These are phyloP conservation scores for Nemopilema nomurai DNA, from an alignment of 30 jellyfish, hydroid and myxozoan species.

Conservation along the genomic window DNA sequence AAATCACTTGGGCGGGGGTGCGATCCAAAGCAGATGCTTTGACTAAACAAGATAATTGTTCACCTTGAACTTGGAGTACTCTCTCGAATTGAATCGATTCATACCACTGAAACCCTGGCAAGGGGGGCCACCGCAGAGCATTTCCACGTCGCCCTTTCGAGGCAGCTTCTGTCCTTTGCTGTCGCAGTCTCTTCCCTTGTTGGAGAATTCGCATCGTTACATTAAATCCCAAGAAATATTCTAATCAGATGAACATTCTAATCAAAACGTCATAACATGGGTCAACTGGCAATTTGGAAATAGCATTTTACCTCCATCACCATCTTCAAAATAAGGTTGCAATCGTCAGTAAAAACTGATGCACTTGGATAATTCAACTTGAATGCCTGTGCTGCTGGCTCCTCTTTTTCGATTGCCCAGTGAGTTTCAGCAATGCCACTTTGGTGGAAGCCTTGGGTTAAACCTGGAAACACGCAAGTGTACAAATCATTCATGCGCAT, in stretches of 20 bases:
- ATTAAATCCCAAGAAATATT: too few species aligned
- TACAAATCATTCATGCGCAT: too few species aligned
- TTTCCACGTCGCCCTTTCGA: constrained; percentile 87
- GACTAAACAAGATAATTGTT: not conserved
- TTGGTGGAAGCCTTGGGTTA: constrained; percentile 92
- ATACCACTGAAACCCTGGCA: constrained; percentile 99
- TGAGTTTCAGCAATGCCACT: constrained; percentile 83
- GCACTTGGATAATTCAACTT: constrained; percentile 83
- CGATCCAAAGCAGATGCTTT: not conserved
- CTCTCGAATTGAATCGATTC: constrained; percentile 95
- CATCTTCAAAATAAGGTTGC: constrained; percentile 72
- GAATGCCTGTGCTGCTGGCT: constrained; percentile 97
- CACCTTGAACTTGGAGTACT: constrained; percentile 91
- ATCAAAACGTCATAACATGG: not conserved
- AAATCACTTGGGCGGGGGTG: not conserved
- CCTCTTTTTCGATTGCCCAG: constrained; percentile 97
- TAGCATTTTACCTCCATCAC: constrained; percentile 83
- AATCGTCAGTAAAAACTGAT: constrained; percentile 84
- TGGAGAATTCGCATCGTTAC: not conserved
- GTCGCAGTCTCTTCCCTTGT: constrained; percentile 82
- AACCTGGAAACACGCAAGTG: constrained; percentile 31
- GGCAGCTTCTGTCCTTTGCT: constrained; percentile 87
- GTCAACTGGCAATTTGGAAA: not conserved
- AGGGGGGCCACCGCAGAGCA: constrained; percentile 98
- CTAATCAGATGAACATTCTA: not conserved